Percentiles rank a stretch among this genome's conserved stretches.
Conservation (phyloP, 1,140 invertebrate species). For the Acromyrmex echinatior region DNA sequence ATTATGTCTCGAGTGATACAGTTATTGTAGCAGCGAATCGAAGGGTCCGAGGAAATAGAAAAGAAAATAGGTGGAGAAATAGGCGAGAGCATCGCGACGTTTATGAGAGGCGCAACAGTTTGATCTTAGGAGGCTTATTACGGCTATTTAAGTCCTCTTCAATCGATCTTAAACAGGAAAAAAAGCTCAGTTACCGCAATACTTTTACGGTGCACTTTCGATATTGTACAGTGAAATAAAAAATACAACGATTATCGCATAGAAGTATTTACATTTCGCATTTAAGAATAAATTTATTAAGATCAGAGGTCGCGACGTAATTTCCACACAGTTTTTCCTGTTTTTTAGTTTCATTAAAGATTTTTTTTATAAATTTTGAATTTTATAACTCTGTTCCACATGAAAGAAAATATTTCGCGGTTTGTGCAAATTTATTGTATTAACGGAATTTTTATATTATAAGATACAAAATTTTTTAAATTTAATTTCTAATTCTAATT, state of each 20-base stretch:
- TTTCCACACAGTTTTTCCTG: neutral
- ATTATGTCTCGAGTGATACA: constrained; percentile 5
- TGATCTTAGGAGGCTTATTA: constrained; percentile 66
- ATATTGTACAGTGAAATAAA: neutral
- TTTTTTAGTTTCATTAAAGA: neutral
- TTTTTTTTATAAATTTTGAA: neutral
- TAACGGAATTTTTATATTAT: too few species aligned
- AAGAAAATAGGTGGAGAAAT: constrained; percentile 1
- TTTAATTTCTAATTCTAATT: neutral
- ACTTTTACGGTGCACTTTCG: neutral
- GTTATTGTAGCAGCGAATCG: neutral
- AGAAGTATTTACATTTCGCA: neutral
- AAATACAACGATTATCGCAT: neutral
- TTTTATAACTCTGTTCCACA: too few species aligned
- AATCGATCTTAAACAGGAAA: constrained; percentile 39
- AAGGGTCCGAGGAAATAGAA: constrained; percentile 18
- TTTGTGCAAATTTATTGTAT: too few species aligned
- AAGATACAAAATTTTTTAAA: too few species aligned
- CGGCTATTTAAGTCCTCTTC: constrained; percentile 11
- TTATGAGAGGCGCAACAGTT: constrained; percentile 71
- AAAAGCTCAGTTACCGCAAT: neutral
- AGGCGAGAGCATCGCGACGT: constrained; percentile 1
- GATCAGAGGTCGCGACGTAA: neutral
- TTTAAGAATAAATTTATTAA: neutral
- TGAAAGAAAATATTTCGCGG: too few species aligned